A percentile compares a stretch with the other conserved stretches of the same genome.
Conservation (phyloP, 2,797 vertebrate species). For the Xenopus petersii region DNA sequence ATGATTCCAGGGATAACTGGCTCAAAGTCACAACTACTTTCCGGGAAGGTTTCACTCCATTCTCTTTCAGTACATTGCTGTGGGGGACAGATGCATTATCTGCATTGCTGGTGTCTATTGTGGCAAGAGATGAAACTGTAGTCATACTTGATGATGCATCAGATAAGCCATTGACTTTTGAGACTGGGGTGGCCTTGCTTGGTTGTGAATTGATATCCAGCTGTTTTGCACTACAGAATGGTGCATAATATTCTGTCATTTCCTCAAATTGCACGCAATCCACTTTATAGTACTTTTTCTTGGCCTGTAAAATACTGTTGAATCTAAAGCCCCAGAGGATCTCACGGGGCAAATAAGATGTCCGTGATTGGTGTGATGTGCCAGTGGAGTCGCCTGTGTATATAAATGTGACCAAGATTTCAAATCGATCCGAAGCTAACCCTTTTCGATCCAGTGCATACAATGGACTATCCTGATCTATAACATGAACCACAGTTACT, state of each 20-base stretch:
- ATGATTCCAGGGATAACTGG: conserved; percentile 66
- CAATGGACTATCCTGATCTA: conserved; percentile 79
- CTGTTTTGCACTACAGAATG: conserved; percentile 81
- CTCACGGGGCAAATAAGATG: conserved; percentile 82
- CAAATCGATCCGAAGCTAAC: conserved; percentile 80
- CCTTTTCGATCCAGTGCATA: conserved; percentile 77
- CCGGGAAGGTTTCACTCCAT: conserved; percentile 53
- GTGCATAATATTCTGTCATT: conserved; percentile 79
- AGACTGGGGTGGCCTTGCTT: conserved; percentile 36
- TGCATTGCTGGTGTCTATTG: conserved; percentile 59
- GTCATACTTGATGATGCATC: conserved; percentile 24
- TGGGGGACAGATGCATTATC: conserved; percentile 45
- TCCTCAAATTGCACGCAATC: conserved; percentile 87
- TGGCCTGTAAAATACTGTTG: conserved; percentile 81
- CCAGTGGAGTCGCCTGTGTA: conserved; percentile 91
- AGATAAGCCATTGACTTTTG: conserved; percentile 4
- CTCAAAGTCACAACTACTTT: conserved; percentile 63
- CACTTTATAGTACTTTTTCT: conserved; percentile 79
- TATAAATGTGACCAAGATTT: conserved; percentile 89
- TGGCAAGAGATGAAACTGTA: conserved; percentile 57
- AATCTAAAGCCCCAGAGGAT: conserved; percentile 93
- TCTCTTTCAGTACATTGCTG: not conserved
- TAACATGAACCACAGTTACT: conserved; percentile 80
- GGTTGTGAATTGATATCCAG: conserved; percentile 73
- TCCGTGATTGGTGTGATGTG: conserved; percentile 88